Evolutionary conservation across 92 coral and sea anemone genomes (phyloP), one percentile per base, ranked within the genome.

Genomic region (Parazoanthus darwini): DNA sequence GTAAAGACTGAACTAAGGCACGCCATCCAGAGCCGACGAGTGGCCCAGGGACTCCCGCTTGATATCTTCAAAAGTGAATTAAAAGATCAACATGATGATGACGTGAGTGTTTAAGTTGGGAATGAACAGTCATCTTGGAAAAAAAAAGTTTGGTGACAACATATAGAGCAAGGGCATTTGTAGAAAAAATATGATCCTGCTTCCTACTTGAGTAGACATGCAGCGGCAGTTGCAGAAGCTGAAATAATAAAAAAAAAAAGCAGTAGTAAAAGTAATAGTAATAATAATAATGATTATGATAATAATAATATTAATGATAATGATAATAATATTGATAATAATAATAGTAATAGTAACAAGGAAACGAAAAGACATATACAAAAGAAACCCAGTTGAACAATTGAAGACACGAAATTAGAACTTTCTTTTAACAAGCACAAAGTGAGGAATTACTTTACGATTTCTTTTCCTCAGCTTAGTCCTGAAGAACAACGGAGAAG

Each of bases 1-100:
- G 86, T 70, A n/a, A 82, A 82, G 77, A 29, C 44, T 82, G 86
- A 82, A 48, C 29, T 82, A 39, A 82, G 86, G 43, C 86, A 82
- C 78, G 86, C 78, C 8, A 82, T 82, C 66, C 86, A 82, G 43
- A 82, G 78, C 50, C 75, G 86, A 0, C 77, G 86, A 82, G 86
- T 82, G 26, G 86, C 86, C 13, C 86, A 82, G 11, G 86, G 86
- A 0, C 36, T 82, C 0, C 86, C 86, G 5, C 77, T 70, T 20
- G 72, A 82, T 1, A 14, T 82, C 73, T 37, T 82, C 50, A 59
- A 4, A 18, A 72, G 15, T 43, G 68, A 33, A 13, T 14, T 35
- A 8, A 51, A 48, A 13, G 87, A 22, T 20, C 42, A 72, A 8
- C 79, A 84, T 4, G 87, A 48, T 38, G 87, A 63, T 63, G 8